A percentile compares a stretch with the other conserved stretches of the same genome.
Evolutionary conservation across 1,140 invertebrate species (phyloP).

Genomic region (Rhyzopertha dominica): DNA sequence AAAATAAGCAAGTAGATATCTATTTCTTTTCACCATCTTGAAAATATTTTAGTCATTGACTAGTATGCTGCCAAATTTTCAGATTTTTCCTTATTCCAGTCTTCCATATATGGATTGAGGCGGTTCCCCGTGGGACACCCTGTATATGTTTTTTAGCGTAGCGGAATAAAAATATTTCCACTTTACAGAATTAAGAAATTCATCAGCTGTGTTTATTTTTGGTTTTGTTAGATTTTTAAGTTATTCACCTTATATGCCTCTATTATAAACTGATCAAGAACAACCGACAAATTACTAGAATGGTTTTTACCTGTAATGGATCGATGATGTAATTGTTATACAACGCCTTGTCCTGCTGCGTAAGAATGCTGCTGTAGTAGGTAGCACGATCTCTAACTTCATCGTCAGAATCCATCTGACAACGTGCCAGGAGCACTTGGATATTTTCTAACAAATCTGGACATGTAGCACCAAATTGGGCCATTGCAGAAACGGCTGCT

Average conservation of each 20-base stretch:
- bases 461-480: slow-evolving; percentile 95
- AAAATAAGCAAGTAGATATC: too few relatives aligned
- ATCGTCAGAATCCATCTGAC: slow-evolving; percentile 95
- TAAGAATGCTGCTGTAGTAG: slow-evolving; percentile 86
- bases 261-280: background rate
- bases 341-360: slow-evolving; percentile 56
- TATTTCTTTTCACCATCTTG: too few relatives aligned
- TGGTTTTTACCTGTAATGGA: slow-evolving; percentile 57
- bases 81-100: too few relatives aligned
- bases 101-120: too few relatives aligned
- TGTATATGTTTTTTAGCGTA: too few relatives aligned
- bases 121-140: too few relatives aligned
- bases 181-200: background rate
- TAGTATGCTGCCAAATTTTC: too few relatives aligned
- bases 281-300: too few relatives aligned
- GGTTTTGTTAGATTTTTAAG: background rate
- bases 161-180: too few relatives aligned
- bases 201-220: slow-evolving; percentile 1
- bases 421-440: slow-evolving; percentile 73
- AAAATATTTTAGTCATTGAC: too few relatives aligned
- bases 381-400: slow-evolving; percentile 98
- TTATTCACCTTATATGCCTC: too few relatives aligned
- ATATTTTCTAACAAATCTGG: slow-evolving; percentile 88
- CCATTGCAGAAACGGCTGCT: slow-evolving; percentile 94
- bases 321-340: slow-evolving; percentile 85